phyloP scores from a whole-genome alignment of 2,888 invertebrate species.

The Mythimna albipuncta region DNA sequence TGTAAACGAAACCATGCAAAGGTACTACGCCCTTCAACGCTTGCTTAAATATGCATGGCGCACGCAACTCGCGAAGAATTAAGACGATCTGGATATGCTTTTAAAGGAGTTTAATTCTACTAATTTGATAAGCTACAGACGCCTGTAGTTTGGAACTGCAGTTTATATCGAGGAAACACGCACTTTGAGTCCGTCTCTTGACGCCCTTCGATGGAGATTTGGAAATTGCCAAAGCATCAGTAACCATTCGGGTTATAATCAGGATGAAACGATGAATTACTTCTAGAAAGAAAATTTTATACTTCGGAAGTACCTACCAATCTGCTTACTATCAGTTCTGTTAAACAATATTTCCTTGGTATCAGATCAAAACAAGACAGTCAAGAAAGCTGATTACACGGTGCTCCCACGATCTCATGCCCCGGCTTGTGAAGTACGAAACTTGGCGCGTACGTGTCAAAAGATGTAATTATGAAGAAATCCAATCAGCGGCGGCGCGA shows the following conservation, averaged over 20 bases:
- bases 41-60: conserved; percentile 63
- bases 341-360: conserved; percentile 75
- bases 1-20: conserved; percentile 75
- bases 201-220: background rate
- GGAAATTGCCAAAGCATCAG: background rate
- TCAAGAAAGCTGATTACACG: conserved; percentile 89
- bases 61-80: conserved; percentile 56
- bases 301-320: conserved; percentile 13
- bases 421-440: conserved; percentile 87
- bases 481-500: conserved; percentile 87
- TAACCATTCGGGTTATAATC: background rate
- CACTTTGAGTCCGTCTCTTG: background rate
- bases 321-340: conserved; percentile 59
- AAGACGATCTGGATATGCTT: conserved; percentile 53
- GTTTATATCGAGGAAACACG: background rate
- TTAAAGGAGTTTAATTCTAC: background rate
- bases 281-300: background rate
- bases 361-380: conserved; percentile 85
- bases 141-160: background rate
- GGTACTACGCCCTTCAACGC: conserved; percentile 73
- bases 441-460: conserved; percentile 90
- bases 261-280: background rate
- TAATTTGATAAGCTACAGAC: background rate
- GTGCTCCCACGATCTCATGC: conserved; percentile 89
- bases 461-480: conserved; percentile 91